Percentiles rank a stretch among this genome's conserved stretches.
Conservation (phyloP, 2,888 invertebrate genomes). For the Autographa gamma region DNA sequence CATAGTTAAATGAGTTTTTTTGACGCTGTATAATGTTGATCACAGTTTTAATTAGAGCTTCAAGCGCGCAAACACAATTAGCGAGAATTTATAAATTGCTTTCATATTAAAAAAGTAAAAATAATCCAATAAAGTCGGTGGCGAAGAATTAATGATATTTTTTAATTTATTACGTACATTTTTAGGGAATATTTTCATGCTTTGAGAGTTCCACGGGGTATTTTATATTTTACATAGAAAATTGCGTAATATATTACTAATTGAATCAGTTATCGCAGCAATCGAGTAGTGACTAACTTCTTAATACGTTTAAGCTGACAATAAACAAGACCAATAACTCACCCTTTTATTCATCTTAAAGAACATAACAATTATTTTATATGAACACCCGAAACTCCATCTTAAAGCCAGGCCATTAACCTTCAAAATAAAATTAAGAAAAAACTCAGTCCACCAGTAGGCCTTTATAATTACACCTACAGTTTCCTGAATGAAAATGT, state of each 20-base stretch:
- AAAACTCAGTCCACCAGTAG: not conserved
- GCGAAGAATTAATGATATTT: not conserved
- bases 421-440: not conserved
- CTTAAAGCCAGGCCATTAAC: not conserved
- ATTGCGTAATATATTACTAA: no score
- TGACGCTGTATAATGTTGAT: slow-evolving; percentile 45
- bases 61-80: slow-evolving; percentile 25
- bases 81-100: slow-evolving; percentile 17
- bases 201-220: not conserved
- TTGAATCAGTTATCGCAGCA: no score
- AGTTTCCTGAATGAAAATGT: slow-evolving; percentile 22
- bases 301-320: no score
- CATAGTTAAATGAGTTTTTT: slow-evolving; percentile 72
- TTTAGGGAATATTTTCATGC: not conserved
- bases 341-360: no score
- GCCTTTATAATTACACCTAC: slow-evolving; percentile 22
- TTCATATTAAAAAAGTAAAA: slow-evolving; percentile 2
- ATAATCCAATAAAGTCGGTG: not conserved
- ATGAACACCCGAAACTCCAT: not conserved
- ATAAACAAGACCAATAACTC: no score
- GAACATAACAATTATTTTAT: no score
- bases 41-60: slow-evolving; percentile 42
- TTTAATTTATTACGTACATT: not conserved
- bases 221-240: no score
- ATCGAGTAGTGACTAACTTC: no score